Conservation (phyloP, 1,140 invertebrate species). For the Carcinoscorpius rotundicauda region DNA sequence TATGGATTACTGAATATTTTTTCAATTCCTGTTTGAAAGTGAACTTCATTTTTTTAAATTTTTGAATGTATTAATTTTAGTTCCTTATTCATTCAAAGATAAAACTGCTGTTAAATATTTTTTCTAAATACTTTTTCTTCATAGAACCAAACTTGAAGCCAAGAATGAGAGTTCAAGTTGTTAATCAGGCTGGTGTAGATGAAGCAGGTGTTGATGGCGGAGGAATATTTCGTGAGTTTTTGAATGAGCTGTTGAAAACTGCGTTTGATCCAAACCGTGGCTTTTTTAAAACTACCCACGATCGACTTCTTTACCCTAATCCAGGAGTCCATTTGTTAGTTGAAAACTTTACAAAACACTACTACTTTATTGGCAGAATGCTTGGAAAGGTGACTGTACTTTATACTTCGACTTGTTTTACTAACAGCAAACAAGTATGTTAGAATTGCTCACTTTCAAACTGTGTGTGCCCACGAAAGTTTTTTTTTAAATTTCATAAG, state of each 20-base stretch:
- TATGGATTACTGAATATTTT: no score
- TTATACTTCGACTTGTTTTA: conserved; percentile 14
- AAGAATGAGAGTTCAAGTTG: conserved; percentile 74
- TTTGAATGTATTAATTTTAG: no score
- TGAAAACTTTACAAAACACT: conserved; percentile 77
- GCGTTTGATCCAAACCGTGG: conserved; percentile 95
- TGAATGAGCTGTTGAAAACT: conserved; percentile 81
- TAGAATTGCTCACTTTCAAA: no score
- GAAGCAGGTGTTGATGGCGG: conserved; percentile 95
- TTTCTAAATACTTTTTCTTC: no score
- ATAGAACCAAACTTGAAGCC: conserved; percentile 72
- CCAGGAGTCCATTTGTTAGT: conserved; percentile 72
- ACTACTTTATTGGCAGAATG: conserved; percentile 89
- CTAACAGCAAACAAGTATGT: conserved; percentile 18
- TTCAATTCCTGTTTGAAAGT: no score
- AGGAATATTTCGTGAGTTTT: conserved; percentile 76
- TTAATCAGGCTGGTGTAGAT: conserved; percentile 76
- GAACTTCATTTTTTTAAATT: no score
- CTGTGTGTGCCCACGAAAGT: no score
- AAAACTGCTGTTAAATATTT: no score
- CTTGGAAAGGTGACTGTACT: conserved; percentile 60
- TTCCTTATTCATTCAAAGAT: no score
- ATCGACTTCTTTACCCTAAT: conserved; percentile 91
- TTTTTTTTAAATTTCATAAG: no score
- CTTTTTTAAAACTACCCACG: conserved; percentile 80